phyloP scores from a whole-genome alignment of 2,888 invertebrate species.

The Tipula lateralis region DNA sequence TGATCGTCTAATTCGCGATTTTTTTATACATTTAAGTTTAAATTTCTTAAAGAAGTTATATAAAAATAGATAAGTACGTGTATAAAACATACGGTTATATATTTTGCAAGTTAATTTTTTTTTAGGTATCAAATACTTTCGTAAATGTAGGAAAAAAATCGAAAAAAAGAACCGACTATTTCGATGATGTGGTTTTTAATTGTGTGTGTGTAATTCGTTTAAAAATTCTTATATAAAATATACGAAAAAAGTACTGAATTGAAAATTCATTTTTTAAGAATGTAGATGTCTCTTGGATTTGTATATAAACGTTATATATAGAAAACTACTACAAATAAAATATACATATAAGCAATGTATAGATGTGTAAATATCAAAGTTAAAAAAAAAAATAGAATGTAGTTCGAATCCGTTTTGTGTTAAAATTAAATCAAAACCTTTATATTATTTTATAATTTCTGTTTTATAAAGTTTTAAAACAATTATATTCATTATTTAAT shows the following conservation, averaged over 20 bases:
- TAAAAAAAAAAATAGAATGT: conserved; percentile 19
- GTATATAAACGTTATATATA: background rate
- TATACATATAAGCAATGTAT: no score
- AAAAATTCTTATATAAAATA: background rate
- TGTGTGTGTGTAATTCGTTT: background rate
- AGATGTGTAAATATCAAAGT: conserved; percentile 15
- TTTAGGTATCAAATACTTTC: conserved; percentile 20
- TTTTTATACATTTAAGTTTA: conserved; percentile 25
- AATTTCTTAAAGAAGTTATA: conserved; percentile 19
- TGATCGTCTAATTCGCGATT: conserved; percentile 29
- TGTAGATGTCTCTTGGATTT: background rate
- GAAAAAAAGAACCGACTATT: conserved; percentile 24
- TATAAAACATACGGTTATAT: conserved; percentile 29
- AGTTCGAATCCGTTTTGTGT: conserved; percentile 6
- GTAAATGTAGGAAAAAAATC: background rate
- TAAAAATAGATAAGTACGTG: conserved; percentile 31
- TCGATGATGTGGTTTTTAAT: background rate
- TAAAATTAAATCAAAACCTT: background rate
- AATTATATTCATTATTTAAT: background rate
- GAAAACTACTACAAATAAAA: background rate
- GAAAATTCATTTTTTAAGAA: background rate
- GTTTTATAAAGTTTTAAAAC: background rate
- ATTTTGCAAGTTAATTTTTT: background rate
- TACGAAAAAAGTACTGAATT: background rate
- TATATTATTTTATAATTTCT: background rate